Evolutionary conservation across 2,797 vertebrate species (phyloP), one percentile per base, ranked within the genome.

Genomic region (Toxotes lorentzi): DNA sequence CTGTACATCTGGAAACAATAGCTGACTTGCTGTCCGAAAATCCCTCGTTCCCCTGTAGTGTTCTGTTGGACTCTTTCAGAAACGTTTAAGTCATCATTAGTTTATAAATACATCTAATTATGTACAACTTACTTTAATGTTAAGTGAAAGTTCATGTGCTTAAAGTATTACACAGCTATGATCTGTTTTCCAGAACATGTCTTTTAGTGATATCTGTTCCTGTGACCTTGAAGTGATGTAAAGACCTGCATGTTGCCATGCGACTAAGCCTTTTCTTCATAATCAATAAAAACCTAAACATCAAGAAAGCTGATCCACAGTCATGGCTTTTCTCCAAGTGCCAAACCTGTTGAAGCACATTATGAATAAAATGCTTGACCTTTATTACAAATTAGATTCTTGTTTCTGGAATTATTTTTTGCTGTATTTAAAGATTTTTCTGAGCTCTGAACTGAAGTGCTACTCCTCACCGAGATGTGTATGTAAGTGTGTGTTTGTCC

Each of bases 1-100:
- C 43, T 81, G 38, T 47, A 23, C 69, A 41, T 45, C 40, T 69
- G 23, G 23, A 79, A 35, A 30, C 47, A 71, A 51, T 14, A 34
- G 76, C 80, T 70, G 70, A 58, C 70, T 68, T 10, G 63, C 67
- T 11, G 71, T 65, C 32, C 0, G 0, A 59, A 75, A 61, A 43
- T 59, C 65, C 67, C 50, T 66, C 40, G 61, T 70, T 65, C 2
- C 1, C 63, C 50, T 65, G 48, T 17, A 13, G 30, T 62, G 21
- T 2, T 9, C 32, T 19, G 5, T 24, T 19, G 0, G 11, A 7
- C n/a, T 43, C 41, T 16, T 53, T 45, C 4, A 21, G 19, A 62
- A 17, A 51, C 35, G 13, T 43, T 23, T 61, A 43, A 56, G 14
- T n/a, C 21, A 34, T 23, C 7, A 0, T 58, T 35, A 35, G 34